phyloP scores from a whole-genome alignment of 1,140 invertebrate species.

The Pseudobourletiella spinata region DNA sequence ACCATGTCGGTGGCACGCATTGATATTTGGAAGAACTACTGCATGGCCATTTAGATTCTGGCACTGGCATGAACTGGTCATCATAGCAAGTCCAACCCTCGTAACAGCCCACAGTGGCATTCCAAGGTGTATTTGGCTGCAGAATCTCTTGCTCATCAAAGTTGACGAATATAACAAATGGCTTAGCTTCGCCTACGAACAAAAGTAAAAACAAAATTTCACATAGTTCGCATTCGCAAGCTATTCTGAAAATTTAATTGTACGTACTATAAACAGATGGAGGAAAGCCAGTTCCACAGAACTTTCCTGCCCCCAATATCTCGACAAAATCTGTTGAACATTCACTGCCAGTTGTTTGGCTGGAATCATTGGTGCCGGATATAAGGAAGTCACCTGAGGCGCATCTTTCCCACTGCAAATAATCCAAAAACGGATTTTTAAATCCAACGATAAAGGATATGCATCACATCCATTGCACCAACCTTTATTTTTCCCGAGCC shows the following conservation, averaged over 20 bases:
- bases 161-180: constrained; percentile 9
- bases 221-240: no score
- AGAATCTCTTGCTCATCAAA: constrained; percentile 1
- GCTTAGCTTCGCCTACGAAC: constrained; percentile 5
- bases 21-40: neutral
- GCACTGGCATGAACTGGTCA: neutral
- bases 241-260: no score
- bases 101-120: neutral
- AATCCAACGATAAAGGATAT: no score
- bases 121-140: neutral
- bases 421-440: neutral
- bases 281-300: neutral
- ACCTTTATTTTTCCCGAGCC: neutral
- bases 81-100: neutral
- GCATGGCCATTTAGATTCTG: neutral
- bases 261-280: neutral
- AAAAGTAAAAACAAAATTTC: no score
- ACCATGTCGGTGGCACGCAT: neutral
- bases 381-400: neutral
- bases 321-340: neutral
- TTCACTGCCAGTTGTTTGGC: neutral
- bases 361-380: neutral
- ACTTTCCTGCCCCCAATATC: neutral
- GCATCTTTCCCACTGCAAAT: constrained; percentile 2
- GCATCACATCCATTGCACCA: no score